Evolutionary conservation across 2,113 vertebrate genomes (phyloP), one percentile per base, ranked within the genome.

Genomic region (Pluvianellus socialis): DNA sequence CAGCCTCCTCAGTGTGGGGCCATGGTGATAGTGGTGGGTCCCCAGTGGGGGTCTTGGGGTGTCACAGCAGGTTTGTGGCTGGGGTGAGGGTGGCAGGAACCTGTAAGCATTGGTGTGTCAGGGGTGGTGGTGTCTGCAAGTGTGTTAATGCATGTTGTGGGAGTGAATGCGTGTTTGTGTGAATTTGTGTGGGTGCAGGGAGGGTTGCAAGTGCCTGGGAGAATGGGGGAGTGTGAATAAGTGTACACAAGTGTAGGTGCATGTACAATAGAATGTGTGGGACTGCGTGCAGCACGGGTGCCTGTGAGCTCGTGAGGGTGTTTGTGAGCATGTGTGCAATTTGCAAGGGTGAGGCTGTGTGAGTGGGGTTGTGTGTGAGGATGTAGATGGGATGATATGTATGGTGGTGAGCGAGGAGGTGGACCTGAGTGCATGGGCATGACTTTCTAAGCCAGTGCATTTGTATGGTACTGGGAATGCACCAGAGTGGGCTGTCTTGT

Each of bases 281-380:
- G 26, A 22, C 58, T 52, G 32, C 0, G 4, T 17, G 45, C 42
- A 56, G 23, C 21, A 1, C 1, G 27, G 40, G 7, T 50, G 44
- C 26, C 33, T 49, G 28, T 28, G 17, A 35, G 21, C 27, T 49
- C 13, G 0, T 6, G 30, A 22, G 26, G 5, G 12, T 76, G 22
- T n/a, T 32, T 9, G 35, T 56, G 72, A 44, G 50, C 1, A 1
- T 24, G 12, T 49, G 44, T 6, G 13, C 44, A 7, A 35, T 23
- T 33, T 20, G 22, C 0, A 2, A 70, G 22, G 6, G 4, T 52
- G 77, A 83, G 42, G 16, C 62, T 2, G 0, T n/a, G n/a, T 2
- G 20, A 47, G 28, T 2, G 8, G 12, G 5, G 2, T 10, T 1
- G 9, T 3, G 28, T 12, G 16, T 9, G 23, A 52, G 55, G 42